A percentile compares a stretch with the other conserved stretches of the same genome.
Evolutionary conservation across 92 coral and sea anemone genomes (phyloP).

Genomic region (Diadumene lineata): DNA sequence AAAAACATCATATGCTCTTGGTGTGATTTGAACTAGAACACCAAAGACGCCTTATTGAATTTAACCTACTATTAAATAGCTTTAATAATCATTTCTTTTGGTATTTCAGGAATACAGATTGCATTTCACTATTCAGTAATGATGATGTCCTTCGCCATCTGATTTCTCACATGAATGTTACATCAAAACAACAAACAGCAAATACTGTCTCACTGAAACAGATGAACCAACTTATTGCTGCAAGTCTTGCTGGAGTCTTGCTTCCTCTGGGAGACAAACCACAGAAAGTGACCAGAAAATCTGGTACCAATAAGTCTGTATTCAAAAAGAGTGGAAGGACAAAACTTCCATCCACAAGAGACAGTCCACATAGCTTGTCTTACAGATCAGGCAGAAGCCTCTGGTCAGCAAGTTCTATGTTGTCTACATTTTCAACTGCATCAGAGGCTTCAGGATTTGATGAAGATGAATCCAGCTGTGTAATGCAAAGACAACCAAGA

Average conservation of each 20-base stretch:
- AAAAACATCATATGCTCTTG: too few species aligned
- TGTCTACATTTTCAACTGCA: constrained; percentile 6
- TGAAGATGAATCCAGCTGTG: constrained; percentile 26
- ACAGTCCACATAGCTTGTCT: constrained; percentile 5
- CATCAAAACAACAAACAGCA: constrained; percentile 28
- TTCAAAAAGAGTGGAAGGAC: not conserved
- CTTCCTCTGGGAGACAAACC: constrained; percentile 75
- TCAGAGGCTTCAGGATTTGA: constrained; percentile 5
- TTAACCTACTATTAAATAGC: not conserved
- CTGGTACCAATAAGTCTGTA: constrained; percentile 15
- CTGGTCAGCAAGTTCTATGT: constrained; percentile 28
- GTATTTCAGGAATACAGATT: constrained; percentile 72
- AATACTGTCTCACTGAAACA: constrained; percentile 64
- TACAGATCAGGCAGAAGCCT: constrained; percentile 1
- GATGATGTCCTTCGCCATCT: constrained; percentile 80
- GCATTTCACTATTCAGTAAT: constrained; percentile 69
- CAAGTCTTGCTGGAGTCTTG: constrained; percentile 79
- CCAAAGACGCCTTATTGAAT: not conserved
- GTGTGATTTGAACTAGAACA: too few species aligned
- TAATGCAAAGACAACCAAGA: constrained; percentile 75
- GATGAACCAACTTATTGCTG: constrained; percentile 73
- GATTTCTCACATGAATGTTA: constrained; percentile 39
- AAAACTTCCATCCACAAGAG: constrained; percentile 12
- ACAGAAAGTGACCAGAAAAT: constrained; percentile 32
- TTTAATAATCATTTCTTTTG: not conserved